A percentile compares a stretch with the other conserved stretches of the same genome.
These are phyloP conservation scores for Venusia cambrica DNA, from an alignment of 2,888 invertebrate species.

Conservation along the genomic window DNA sequence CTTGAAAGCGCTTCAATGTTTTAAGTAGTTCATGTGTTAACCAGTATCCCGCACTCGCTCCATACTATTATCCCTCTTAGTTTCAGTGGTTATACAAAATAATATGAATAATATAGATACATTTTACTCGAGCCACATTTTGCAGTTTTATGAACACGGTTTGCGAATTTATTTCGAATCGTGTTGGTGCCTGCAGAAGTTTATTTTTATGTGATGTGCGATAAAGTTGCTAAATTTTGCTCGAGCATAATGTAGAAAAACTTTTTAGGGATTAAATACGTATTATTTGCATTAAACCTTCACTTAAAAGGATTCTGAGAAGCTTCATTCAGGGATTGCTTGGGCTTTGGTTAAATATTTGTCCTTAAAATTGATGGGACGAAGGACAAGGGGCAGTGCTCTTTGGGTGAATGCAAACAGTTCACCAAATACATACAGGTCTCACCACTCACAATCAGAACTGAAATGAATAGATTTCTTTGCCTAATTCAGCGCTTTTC, in stretches of 20 bases:
- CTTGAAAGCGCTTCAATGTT: no score
- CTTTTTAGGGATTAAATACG: slow-evolving; percentile 2
- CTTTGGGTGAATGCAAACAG: slow-evolving; percentile 3
- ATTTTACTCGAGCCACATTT: slow-evolving; percentile 1
- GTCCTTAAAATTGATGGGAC: slow-evolving; percentile 3
- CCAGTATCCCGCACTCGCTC: no score
- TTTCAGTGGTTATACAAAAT: slow-evolving; percentile 2
- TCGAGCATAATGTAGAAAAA: slow-evolving; percentile 8
- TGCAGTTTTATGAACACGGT: not conserved
- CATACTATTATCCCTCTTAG: not conserved
- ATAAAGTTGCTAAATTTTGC: slow-evolving; percentile 3
- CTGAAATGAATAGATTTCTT: no score
- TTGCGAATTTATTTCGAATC: not conserved
- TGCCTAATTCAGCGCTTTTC: no score
- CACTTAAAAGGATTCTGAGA: slow-evolving; percentile 6
- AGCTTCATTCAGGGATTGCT: slow-evolving; percentile 5
- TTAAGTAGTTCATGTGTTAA: no score
- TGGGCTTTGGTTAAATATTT: slow-evolving; percentile 4
- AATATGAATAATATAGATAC: no score
- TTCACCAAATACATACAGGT: slow-evolving; percentile 4
- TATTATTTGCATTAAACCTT: slow-evolving; percentile 14
- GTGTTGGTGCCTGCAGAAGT: no score
- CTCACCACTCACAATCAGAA: no score
- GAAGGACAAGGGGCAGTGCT: not conserved
- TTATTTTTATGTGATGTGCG: no score